A percentile compares a stretch with the other conserved stretches of the same genome.
Conservation (phyloP, 2,888 invertebrate genomes). For the Amphipoea oculea region DNA sequence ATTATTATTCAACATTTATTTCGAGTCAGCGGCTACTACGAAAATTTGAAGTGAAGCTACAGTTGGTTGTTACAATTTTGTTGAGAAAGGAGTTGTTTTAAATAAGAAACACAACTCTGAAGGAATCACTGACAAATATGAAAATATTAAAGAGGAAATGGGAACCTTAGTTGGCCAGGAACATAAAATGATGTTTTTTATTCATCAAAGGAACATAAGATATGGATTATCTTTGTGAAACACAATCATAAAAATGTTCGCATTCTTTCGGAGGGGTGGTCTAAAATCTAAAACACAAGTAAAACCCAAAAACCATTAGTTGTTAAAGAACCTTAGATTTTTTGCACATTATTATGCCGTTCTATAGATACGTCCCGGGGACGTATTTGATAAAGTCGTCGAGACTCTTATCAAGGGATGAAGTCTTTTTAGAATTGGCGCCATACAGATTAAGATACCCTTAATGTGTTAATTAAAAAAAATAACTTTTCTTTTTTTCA, state of each 20-base stretch:
- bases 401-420: slow-evolving; percentile 85
- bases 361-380: slow-evolving; percentile 79
- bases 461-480: slow-evolving; percentile 90
- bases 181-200: background rate
- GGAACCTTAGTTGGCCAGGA: no score
- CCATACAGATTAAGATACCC: slow-evolving; percentile 89
- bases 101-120: background rate
- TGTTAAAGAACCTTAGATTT: slow-evolving; percentile 79
- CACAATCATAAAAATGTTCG: slow-evolving; percentile 24
- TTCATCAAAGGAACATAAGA: background rate
- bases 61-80: background rate
- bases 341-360: slow-evolving; percentile 84
- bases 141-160: background rate
- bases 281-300: slow-evolving; percentile 72
- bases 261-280: slow-evolving; percentile 77
- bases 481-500: slow-evolving; percentile 81
- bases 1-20: slow-evolving; percentile 70
- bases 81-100: background rate
- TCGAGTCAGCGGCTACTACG: slow-evolving; percentile 45
- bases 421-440: slow-evolving; percentile 88
- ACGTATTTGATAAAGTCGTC: slow-evolving; percentile 84
- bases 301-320: slow-evolving; percentile 77
- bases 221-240: background rate
- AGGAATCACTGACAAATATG: no score
- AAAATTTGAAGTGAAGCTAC: slow-evolving; percentile 25